phyloP scores from a whole-genome alignment of 2,113 vertebrate species.

The Syngnathus typhle region DNA sequence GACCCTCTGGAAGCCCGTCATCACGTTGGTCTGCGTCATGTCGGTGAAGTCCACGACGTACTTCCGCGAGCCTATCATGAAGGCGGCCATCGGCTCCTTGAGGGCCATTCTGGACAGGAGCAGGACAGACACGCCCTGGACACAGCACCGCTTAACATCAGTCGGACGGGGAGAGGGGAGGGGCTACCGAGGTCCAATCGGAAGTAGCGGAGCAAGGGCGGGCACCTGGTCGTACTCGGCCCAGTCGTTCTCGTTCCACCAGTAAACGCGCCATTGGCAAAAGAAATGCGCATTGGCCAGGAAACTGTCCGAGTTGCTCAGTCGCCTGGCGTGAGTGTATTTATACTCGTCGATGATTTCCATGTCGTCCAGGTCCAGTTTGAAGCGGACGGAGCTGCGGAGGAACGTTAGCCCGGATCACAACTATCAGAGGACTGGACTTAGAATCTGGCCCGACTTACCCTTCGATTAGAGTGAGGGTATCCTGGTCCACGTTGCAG shows the following conservation, averaged over 20 bases:
- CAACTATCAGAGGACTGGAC: not conserved
- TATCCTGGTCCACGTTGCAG: slow-evolving; percentile 24
- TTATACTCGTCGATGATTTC: not conserved
- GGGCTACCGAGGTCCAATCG: not conserved
- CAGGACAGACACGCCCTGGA: slow-evolving; percentile 16
- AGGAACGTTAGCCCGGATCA: not conserved
- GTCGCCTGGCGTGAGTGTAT: slow-evolving; percentile 41
- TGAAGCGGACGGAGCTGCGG: slow-evolving; percentile 1
- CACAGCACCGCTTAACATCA: not conserved
- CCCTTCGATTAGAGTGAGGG: slow-evolving; percentile 17
- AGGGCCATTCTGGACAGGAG: slow-evolving; percentile 23
- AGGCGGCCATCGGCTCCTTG: slow-evolving; percentile 17
- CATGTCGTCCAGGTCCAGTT: slow-evolving; percentile 41
- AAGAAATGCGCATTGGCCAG: slow-evolving; percentile 38
- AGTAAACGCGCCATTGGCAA: slow-evolving; percentile 40
- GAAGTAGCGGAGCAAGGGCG: not conserved
- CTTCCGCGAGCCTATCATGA: slow-evolving; percentile 3
- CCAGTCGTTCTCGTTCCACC: slow-evolving; percentile 29
- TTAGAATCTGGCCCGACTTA: slow-evolving; percentile 17
- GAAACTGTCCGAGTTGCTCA: slow-evolving; percentile 36
- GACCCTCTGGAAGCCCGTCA: slow-evolving; percentile 17
- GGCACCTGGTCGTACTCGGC: slow-evolving; percentile 34
- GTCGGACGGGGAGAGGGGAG: too few species aligned
- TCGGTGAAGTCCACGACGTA: slow-evolving; percentile 50
- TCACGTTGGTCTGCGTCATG: slow-evolving; percentile 46